Evolutionary conservation across 2,797 vertebrate genomes (phyloP).

Genomic region (Agapornis canus): DNA sequence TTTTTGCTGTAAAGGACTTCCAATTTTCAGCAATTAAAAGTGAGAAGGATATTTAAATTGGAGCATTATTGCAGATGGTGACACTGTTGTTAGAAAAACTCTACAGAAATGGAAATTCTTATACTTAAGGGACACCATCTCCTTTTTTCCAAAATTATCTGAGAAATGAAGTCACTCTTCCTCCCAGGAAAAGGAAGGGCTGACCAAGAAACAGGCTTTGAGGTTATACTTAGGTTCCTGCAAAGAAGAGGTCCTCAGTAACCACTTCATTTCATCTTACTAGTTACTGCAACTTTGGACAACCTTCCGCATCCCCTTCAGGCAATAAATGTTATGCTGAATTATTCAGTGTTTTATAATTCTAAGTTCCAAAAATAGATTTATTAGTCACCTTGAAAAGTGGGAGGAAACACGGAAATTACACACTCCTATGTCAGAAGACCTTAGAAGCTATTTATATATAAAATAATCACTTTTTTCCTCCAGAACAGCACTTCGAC

Average conservation of each 20-base stretch:
- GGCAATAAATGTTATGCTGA: not conserved
- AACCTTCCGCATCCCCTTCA: not conserved
- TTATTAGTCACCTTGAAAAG: not conserved
- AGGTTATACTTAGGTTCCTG: not conserved
- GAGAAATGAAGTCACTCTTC: not conserved
- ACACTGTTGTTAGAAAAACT: not conserved
- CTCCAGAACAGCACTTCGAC: not conserved
- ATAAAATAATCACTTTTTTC: not conserved
- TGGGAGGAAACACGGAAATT: not conserved
- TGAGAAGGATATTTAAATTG: constrained; percentile 9
- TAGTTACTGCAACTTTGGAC: not conserved
- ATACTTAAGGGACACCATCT: not conserved
- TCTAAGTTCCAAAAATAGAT: not conserved
- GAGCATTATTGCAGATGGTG: not conserved
- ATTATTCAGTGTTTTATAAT: not conserved
- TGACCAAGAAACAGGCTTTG: not conserved
- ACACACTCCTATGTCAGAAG: not conserved
- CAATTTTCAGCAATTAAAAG: constrained; percentile 35
- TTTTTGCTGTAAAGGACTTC: constrained; percentile 14
- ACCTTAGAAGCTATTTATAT: not conserved
- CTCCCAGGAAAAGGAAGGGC: not conserved
- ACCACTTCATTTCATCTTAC: not conserved
- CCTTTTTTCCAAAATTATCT: not conserved
- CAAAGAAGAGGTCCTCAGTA: not conserved
- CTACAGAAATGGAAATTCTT: not conserved